A percentile compares a stretch with the other conserved stretches of the same genome.
Evolutionary conservation across 1,140 invertebrate species (phyloP).

Genomic region (Pseudomyrmex dendroicus): DNA sequence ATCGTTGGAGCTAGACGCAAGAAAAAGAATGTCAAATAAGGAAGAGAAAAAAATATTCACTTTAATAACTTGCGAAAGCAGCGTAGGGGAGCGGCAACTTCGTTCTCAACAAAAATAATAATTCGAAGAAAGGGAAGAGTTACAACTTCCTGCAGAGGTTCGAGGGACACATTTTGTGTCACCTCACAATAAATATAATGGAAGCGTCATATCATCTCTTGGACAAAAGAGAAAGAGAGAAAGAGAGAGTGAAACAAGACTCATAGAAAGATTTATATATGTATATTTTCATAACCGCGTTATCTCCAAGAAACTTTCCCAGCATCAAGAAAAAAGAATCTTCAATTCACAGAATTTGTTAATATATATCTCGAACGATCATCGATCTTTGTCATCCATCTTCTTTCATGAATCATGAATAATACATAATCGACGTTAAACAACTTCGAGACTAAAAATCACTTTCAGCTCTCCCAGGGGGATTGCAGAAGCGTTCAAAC

Average conservation of each 20-base stretch:
- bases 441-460: not conserved
- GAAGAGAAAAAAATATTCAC: not conserved
- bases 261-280: no score
- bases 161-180: not conserved
- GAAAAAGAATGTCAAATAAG: not conserved
- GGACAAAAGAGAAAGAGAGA: not conserved
- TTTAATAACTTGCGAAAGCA: conserved; percentile 32
- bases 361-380: conserved; percentile 11
- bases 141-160: not conserved
- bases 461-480: not conserved
- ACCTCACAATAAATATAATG: conserved; percentile 22
- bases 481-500: not conserved
- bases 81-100: not conserved
- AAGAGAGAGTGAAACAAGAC: not conserved
- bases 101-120: not conserved
- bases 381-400: not conserved
- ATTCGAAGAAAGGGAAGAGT: conserved; percentile 17
- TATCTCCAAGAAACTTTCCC: not conserved
- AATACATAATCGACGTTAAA: conserved; percentile 33
- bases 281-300: not conserved
- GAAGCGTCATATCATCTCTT: not conserved
- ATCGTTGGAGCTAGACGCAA: not conserved
- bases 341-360: not conserved
- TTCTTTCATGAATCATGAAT: conserved; percentile 7
- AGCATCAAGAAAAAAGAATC: not conserved